Evolutionary conservation across 2,797 vertebrate species (phyloP).

Genomic region (Parauchenoglanis punctatus): DNA sequence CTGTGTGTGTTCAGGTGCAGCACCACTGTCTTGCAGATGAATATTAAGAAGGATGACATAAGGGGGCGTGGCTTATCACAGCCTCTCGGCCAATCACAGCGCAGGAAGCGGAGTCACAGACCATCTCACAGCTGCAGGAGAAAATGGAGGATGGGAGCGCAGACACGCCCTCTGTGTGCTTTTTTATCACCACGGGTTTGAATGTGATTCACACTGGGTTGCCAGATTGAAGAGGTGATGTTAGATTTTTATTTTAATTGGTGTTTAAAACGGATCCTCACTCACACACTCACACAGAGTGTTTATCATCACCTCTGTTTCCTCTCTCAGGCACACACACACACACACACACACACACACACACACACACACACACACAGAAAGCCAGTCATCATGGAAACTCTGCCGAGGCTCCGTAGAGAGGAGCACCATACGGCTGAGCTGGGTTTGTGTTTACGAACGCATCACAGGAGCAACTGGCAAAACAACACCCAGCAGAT

Average conservation of each 20-base stretch:
- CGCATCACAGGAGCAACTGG: slow-evolving; percentile 32
- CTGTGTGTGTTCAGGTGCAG: neutral
- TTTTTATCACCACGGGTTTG: neutral
- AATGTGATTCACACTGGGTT: neutral
- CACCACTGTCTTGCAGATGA: neutral
- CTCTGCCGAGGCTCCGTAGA: slow-evolving; percentile 25
- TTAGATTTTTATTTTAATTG: neutral
- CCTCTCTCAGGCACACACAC: neutral
- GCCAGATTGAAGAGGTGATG: neutral
- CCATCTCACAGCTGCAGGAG: neutral
- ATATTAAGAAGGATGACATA: neutral
- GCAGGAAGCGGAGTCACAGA: neutral
- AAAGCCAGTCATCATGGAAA: slow-evolving; percentile 49
- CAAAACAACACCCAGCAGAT: slow-evolving; percentile 52
- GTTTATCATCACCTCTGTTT: neutral
- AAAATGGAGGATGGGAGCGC: neutral
- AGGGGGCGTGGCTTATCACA: neutral
- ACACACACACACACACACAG: neutral
- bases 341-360: neutral
- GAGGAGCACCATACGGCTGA: slow-evolving; percentile 34
- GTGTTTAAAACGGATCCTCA: neutral
- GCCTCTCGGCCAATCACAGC: neutral
- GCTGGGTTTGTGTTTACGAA: slow-evolving; percentile 17
- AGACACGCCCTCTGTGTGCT: neutral
- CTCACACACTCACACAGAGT: neutral